Evolutionary conservation across 2,113 vertebrate species (phyloP).

Genomic region (Camarhynchus parvulus): DNA sequence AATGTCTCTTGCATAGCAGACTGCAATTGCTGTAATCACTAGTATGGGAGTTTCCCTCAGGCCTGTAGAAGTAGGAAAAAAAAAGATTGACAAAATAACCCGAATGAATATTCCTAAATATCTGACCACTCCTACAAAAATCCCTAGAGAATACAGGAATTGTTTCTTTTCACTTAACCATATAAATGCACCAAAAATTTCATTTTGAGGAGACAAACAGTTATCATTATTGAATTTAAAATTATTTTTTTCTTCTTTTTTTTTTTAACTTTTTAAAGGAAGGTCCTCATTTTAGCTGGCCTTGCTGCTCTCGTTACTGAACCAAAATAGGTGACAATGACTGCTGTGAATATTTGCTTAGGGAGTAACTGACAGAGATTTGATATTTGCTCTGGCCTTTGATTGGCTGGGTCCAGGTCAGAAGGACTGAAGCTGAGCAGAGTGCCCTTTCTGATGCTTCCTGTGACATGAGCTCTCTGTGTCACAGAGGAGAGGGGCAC

Average conservation of each 20-base stretch:
- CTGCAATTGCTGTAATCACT: background rate
- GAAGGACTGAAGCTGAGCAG: background rate
- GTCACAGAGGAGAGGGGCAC: background rate
- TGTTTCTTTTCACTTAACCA: background rate
- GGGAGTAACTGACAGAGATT: background rate
- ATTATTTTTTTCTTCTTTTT: accelerated
- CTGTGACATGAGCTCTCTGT: accelerated
- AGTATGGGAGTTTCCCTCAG: background rate
- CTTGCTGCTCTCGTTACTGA: background rate
- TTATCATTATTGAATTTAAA: background rate
- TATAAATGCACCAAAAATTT: background rate
- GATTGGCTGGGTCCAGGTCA: background rate
- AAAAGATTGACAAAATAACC: background rate
- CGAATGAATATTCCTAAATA: background rate
- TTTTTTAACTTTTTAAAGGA: background rate
- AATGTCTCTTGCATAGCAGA: background rate
- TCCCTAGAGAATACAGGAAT: background rate
- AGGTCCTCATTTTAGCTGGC: background rate
- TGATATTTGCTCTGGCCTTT: background rate
- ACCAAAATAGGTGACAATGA: background rate
- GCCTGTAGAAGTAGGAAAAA: background rate
- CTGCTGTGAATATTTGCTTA: background rate
- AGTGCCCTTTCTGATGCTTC: background rate
- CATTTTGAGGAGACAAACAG: background rate
- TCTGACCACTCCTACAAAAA: background rate